Evolutionary conservation across 1,140 invertebrate species (phyloP), one percentile per base, ranked within the genome.

Genomic region (Brachionus plicatilis): DNA sequence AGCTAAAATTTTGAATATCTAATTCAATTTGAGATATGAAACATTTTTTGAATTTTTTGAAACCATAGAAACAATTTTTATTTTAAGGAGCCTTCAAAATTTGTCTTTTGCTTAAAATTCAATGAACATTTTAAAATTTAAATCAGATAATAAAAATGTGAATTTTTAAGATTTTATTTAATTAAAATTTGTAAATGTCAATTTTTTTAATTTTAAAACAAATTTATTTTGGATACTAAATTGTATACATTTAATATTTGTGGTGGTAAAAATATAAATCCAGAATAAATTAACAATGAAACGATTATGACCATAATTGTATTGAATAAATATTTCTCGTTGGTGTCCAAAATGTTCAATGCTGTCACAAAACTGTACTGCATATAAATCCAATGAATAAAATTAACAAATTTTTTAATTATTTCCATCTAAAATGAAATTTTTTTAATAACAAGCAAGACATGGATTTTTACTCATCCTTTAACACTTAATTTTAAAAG

Each of bases 361-460:
- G 79, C 79, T 12, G 79, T 82, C 27, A 82, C 53, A n/a, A 65
- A 82, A 45, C 53, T 82, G 29, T 82, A 82, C 27, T 82, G 79
- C 12, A 82, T 41, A 41, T 82, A 82, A 20, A 82, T 20, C 79
- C 50, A 60, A 66, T 82, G 29, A 7, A 82, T 24, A 27, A 65
- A 82, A 33, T 60, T 29, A 24, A 45, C 20, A 24, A 82, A 37
- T 60, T 37, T 60, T 43, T 47, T 60, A n/a, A 82, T 65, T 14
- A 2, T 3, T 27, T 76, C 72, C 72, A 76, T 76, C 47, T 76
- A 50, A 29, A 76, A 50, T 50, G 7, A 9, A 27, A 50, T 50
- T 6, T 37, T 37, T 37, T 37, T 37, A 14, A 47, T 43, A 24
- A 72, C 0, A 9, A 20, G 3, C 41, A 72, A 72, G 11, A 72